These are phyloP conservation scores for Pseudomugil tenellus DNA, from an alignment of 2,797 vertebrate species.

Conservation along the genomic window DNA sequence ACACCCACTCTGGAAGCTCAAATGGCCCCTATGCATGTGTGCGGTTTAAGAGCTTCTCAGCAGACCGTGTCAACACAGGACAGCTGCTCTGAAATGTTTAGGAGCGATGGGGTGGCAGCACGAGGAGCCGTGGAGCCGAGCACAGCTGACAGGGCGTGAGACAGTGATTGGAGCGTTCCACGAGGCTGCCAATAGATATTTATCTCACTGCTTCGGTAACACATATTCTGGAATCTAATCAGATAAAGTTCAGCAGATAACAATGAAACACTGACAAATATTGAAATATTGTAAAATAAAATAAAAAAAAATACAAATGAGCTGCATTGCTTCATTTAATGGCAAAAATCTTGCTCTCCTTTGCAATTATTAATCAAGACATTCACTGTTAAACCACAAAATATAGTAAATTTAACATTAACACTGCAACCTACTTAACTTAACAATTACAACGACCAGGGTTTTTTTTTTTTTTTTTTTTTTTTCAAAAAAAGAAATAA, in stretches of 20 bases:
- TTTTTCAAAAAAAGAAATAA: slow-evolving; percentile 58
- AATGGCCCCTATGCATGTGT: slow-evolving; percentile 37
- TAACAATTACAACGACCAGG: slow-evolving; percentile 43
- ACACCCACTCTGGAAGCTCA: slow-evolving; percentile 39
- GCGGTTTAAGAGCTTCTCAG: slow-evolving; percentile 46
- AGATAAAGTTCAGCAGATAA: neutral
- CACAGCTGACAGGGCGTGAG: slow-evolving; percentile 22
- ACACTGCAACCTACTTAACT: slow-evolving; percentile 40
- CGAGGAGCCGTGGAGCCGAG: slow-evolving; percentile 24
- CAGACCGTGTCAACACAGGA: slow-evolving; percentile 39
- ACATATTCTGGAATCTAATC: slow-evolving; percentile 1
- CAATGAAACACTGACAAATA: slow-evolving; percentile 2
- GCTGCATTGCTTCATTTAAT: neutral
- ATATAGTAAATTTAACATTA: slow-evolving; percentile 39
- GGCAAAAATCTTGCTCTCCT: neutral
- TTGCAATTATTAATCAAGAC: slow-evolving; percentile 22
- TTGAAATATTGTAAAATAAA: neutral
- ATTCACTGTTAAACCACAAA: slow-evolving; percentile 13
- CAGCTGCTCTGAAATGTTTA: slow-evolving; percentile 56
- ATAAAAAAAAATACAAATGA: neutral
- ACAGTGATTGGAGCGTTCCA: slow-evolving; percentile 37
- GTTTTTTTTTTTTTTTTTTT: no score
- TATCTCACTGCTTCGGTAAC: slow-evolving; percentile 25
- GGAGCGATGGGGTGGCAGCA: slow-evolving; percentile 42
- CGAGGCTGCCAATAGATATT: slow-evolving; percentile 26